Evolutionary conservation across 1,140 invertebrate genomes (phyloP).

Genomic region (Magallana gigas): DNA sequence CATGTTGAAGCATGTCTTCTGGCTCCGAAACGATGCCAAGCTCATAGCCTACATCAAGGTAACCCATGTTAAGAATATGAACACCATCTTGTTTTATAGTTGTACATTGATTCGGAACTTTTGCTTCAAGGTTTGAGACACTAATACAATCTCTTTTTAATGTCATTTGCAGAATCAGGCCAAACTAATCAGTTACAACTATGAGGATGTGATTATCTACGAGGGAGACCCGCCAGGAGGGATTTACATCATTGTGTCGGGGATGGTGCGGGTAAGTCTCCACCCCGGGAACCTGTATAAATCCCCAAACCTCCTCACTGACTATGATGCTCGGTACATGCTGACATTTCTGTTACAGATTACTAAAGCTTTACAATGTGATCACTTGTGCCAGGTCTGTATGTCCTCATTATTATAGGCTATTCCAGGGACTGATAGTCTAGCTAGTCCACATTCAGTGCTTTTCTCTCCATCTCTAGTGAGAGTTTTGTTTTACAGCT

Average conservation of each 20-base stretch:
- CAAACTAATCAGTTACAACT: slow-evolving; percentile 68
- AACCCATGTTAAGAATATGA: neutral
- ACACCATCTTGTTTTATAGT: too few species aligned
- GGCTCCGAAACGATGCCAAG: slow-evolving; percentile 72
- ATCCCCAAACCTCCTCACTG: neutral
- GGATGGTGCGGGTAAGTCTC: slow-evolving; percentile 77
- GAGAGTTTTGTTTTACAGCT: too few species aligned
- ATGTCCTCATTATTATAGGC: neutral
- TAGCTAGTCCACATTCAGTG: too few species aligned
- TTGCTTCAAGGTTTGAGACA: neutral
- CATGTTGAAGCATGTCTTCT: slow-evolving; percentile 73
- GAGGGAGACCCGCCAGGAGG: slow-evolving; percentile 74
- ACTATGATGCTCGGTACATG: neutral
- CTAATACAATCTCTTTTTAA: neutral
- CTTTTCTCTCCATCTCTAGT: too few species aligned
- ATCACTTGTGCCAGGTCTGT: neutral
- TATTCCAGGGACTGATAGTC: too few species aligned
- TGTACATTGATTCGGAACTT: too few species aligned
- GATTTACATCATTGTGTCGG: slow-evolving; percentile 78
- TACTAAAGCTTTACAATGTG: slow-evolving; percentile 1
- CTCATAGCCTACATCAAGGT: slow-evolving; percentile 75
- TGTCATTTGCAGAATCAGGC: slow-evolving; percentile 65
- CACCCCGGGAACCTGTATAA: neutral
- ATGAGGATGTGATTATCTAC: slow-evolving; percentile 72
- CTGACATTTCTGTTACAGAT: neutral